Conservation (phyloP, 1,140 invertebrate genomes). For the Ectropis grisescens region DNA sequence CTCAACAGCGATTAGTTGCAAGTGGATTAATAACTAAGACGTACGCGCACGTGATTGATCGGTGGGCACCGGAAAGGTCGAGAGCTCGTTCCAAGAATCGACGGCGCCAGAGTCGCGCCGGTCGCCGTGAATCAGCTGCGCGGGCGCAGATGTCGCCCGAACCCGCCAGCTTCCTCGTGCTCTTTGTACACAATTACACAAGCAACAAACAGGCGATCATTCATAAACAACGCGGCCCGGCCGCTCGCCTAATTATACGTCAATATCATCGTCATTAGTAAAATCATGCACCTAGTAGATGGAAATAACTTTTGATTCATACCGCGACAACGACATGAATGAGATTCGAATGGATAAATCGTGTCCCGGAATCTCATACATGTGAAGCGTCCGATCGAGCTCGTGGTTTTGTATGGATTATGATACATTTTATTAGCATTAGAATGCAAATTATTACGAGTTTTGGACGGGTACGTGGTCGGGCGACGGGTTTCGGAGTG, state of each 20-base stretch:
- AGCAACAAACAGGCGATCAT: conserved; percentile 39
- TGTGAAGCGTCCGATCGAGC: too few relatives aligned
- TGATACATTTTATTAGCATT: too few relatives aligned
- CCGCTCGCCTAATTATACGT: conserved; percentile 10
- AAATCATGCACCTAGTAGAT: too few relatives aligned
- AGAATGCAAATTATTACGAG: too few relatives aligned
- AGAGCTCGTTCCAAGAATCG: conserved; percentile 37
- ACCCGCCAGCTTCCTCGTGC: conserved; percentile 1
- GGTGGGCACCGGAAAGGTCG: conserved; percentile 36
- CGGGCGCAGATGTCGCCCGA: conserved; percentile 1
- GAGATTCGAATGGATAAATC: too few relatives aligned
- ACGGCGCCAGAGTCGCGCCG: conserved; percentile 30
- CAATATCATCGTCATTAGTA: conserved; percentile 9
- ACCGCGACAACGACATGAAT: too few relatives aligned
- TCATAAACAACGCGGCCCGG: conserved; percentile 39
- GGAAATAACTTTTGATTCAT: too few relatives aligned
- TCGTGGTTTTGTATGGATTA: too few relatives aligned
- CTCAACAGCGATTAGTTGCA: conserved; percentile 63
- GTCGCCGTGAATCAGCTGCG: conserved; percentile 11
- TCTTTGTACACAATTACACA: conserved; percentile 6
- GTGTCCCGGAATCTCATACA: too few relatives aligned
- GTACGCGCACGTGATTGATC: conserved; percentile 29
- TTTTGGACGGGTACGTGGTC: too few relatives aligned
- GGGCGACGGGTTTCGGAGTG: too few relatives aligned
- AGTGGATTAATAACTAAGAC: conserved; percentile 25